A percentile compares a stretch with the other conserved stretches of the same genome.
Conservation (phyloP, 2,113 vertebrate genomes). For the Suncus etruscus region DNA sequence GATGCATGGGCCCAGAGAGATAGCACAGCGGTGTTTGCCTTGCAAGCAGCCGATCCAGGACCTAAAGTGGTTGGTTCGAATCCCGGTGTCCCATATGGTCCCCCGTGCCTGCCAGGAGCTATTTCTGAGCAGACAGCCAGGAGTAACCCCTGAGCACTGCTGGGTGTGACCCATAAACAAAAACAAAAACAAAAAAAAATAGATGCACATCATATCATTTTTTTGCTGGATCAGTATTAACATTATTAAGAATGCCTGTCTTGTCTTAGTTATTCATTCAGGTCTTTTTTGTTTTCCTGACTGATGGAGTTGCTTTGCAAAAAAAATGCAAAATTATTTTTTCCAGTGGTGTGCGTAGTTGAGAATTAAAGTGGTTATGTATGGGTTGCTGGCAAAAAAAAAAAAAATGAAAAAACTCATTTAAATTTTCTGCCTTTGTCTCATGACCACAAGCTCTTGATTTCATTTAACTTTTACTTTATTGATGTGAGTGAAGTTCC, state of each 20-base stretch:
- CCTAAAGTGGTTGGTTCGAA: too few relatives aligned
- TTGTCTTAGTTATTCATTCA: neutral
- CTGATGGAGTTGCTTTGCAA: neutral
- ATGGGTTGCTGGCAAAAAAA: constrained; percentile 27
- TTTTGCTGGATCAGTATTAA: neutral
- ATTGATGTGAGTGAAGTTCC: neutral
- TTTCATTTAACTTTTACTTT: constrained; percentile 50
- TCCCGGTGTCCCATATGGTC: too few relatives aligned
- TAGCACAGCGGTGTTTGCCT: too few relatives aligned
- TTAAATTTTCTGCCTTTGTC: constrained; percentile 49
- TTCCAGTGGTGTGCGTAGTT: neutral
- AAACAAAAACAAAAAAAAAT: too few relatives aligned
- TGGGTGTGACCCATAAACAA: too few relatives aligned
- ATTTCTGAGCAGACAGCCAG: too few relatives aligned
- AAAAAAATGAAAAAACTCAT: constrained; percentile 57
- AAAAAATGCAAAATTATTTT: constrained; percentile 38
- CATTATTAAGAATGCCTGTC: constrained; percentile 15
- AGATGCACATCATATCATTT: neutral
- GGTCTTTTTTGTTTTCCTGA: neutral
- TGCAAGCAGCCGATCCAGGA: too few relatives aligned
- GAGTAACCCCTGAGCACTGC: too few relatives aligned
- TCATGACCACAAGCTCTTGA: neutral
- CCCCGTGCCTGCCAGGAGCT: too few relatives aligned
- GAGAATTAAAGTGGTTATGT: constrained; percentile 56
- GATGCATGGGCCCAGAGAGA: too few relatives aligned